A percentile compares a stretch with the other conserved stretches of the same genome.
These are phyloP conservation scores for Acrocephalus arundinaceus DNA, from an alignment of 2,113 vertebrate genomes.

Conservation along the genomic window DNA sequence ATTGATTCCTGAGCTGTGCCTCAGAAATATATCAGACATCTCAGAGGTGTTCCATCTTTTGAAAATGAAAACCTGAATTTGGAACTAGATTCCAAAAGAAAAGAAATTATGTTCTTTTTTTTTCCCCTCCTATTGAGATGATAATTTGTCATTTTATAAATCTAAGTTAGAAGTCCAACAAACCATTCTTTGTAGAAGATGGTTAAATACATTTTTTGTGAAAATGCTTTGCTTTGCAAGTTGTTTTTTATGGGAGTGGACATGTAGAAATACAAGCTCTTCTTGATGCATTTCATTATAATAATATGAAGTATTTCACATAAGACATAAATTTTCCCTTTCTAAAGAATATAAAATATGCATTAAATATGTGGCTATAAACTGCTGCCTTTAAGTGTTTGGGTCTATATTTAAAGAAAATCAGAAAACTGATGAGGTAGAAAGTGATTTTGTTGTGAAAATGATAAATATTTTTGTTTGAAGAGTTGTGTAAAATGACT, in stretches of 20 bases:
- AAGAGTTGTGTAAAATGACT: constrained; percentile 49
- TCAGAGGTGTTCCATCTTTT: constrained; percentile 37
- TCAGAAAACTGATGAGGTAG: constrained; percentile 24
- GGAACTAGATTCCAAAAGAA: constrained; percentile 9
- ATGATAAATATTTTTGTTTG: constrained; percentile 44
- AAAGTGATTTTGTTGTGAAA: constrained; percentile 47
- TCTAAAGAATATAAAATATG: constrained; percentile 3
- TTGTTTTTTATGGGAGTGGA: constrained; percentile 49
- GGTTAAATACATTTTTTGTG: constrained; percentile 69
- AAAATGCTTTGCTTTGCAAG: constrained; percentile 60
- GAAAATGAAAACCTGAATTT: constrained; percentile 48
- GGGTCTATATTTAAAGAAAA: constrained; percentile 56
- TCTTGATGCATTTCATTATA: constrained; percentile 31
- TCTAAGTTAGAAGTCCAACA: constrained; percentile 50
- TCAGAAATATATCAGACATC: neutral
- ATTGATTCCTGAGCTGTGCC: neutral
- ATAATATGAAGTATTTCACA: constrained; percentile 19
- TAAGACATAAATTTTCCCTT: neutral
- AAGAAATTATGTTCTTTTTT: neutral
- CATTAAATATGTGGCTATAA: constrained; percentile 44
- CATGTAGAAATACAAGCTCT: constrained; percentile 21
- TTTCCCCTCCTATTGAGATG: neutral
- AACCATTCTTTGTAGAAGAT: constrained; percentile 67
- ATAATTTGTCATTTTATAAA: constrained; percentile 65
- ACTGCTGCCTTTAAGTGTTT: constrained; percentile 35